A percentile compares a stretch with the other conserved stretches of the same genome.
These are phyloP conservation scores for Onthophagus sagittarius DNA, from an alignment of 2,888 invertebrate genomes.

Conservation along the genomic window DNA sequence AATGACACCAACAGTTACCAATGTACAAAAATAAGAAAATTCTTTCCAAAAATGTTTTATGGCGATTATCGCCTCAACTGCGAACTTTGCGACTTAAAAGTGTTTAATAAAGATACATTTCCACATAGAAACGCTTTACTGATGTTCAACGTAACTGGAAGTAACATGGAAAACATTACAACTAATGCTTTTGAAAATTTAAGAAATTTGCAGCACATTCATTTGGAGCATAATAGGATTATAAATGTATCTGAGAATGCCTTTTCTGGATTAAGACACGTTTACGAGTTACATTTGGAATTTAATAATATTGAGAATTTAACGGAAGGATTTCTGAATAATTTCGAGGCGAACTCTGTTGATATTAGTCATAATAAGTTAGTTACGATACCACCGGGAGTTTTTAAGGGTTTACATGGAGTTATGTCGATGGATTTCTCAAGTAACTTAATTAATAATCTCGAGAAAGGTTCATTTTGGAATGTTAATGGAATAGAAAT, in stretches of 20 bases:
- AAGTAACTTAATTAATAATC: constrained; percentile 36
- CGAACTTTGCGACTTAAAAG: constrained; percentile 35
- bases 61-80: constrained; percentile 40
- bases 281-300: constrained; percentile 40
- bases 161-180: constrained; percentile 35
- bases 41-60: constrained; percentile 39
- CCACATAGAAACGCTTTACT: constrained; percentile 35
- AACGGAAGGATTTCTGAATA: constrained; percentile 36
- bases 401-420: constrained; percentile 37
- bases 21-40: constrained; percentile 35
- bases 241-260: constrained; percentile 35
- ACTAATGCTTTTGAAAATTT: constrained; percentile 37
- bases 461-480: constrained; percentile 36
- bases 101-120: constrained; percentile 38
- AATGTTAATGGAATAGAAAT: constrained; percentile 37
- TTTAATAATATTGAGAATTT: constrained; percentile 36
- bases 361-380: constrained; percentile 38
- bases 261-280: constrained; percentile 38
- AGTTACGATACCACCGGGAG: constrained; percentile 32
- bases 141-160: constrained; percentile 38
- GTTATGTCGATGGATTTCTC: constrained; percentile 40
- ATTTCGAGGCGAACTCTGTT: constrained; percentile 36
- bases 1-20: constrained; percentile 32
- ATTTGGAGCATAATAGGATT: constrained; percentile 38
- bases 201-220: constrained; percentile 29